A percentile compares a stretch with the other conserved stretches of the same genome.
phyloP scores from a whole-genome alignment of 2,113 vertebrate genomes.

The Cacatua alba region DNA sequence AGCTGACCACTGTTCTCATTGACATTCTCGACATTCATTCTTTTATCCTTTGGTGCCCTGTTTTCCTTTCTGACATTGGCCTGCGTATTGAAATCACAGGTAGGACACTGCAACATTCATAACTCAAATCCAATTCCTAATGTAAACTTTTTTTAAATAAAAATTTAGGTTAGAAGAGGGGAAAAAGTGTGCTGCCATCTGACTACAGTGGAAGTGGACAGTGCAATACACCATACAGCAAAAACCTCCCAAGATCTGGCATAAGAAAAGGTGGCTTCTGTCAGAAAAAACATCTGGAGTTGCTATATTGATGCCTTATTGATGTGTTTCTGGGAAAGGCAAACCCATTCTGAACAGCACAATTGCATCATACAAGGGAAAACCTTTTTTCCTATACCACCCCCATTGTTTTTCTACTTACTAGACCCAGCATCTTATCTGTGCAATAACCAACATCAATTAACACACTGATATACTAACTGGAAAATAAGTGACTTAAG shows the following conservation, averaged over 20 bases:
- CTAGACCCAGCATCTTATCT: not conserved
- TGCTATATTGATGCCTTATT: not conserved
- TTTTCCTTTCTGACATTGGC: not conserved
- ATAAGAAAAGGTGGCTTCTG: not conserved
- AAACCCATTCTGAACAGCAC: accelerated
- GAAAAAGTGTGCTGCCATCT: not conserved
- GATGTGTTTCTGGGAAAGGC: not conserved
- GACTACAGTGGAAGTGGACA: not conserved
- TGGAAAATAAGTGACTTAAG: not conserved
- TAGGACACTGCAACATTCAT: not conserved
- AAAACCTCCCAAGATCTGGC: not conserved
- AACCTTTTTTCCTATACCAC: not conserved
- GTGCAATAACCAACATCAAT: not conserved
- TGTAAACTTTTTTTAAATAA: not conserved
- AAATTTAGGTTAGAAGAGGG: not conserved
- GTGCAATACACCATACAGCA: not conserved
- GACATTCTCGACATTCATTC: not conserved
- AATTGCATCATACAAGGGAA: not conserved
- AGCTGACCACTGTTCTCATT: not conserved
- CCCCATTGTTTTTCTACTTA: not conserved
- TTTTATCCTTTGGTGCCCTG: not conserved
- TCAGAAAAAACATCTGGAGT: not conserved
- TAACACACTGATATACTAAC: not conserved
- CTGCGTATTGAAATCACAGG: not conserved
- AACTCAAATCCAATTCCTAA: not conserved